Evolutionary conservation across 2,113 vertebrate genomes (phyloP).

Genomic region (Thalassoma bifasciatum): DNA sequence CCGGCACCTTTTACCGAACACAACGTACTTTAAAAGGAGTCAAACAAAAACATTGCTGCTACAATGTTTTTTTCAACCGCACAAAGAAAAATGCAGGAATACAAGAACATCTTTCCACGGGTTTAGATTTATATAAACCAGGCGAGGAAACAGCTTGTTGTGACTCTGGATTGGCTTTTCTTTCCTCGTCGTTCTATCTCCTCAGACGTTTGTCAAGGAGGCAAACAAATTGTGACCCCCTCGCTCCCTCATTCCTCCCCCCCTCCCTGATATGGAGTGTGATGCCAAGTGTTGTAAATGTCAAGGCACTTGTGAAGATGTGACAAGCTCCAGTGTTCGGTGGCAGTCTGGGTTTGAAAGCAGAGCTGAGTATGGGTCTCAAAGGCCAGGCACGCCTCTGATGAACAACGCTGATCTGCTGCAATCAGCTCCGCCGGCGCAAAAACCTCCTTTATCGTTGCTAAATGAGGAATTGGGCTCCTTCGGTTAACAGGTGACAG

Average conservation of each 20-base stretch:
- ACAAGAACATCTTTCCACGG: not conserved
- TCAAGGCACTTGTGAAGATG: slow-evolving; percentile 63
- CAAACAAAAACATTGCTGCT: not conserved
- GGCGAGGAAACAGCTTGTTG: too few species aligned
- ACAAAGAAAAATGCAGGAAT: too few species aligned
- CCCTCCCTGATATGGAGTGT: slow-evolving; percentile 8
- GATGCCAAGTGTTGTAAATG: slow-evolving; percentile 59
- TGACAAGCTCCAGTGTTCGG: slow-evolving; percentile 29
- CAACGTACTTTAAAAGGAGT: not conserved
- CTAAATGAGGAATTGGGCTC: too few species aligned
- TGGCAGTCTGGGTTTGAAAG: slow-evolving; percentile 32
- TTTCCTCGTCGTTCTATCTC: not conserved
- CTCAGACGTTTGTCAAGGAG: slow-evolving; percentile 24
- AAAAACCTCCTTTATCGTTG: too few species aligned
- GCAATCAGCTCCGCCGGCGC: slow-evolving; percentile 31
- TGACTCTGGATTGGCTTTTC: slow-evolving; percentile 9
- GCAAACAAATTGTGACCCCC: too few species aligned
- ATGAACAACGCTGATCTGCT: slow-evolving; percentile 28
- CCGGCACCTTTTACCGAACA: not conserved
- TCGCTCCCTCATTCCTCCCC: too few species aligned
- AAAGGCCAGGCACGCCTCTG: slow-evolving; percentile 65
- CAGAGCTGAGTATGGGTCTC: slow-evolving; percentile 43
- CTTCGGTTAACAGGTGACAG: too few species aligned
- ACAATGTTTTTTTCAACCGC: not conserved
- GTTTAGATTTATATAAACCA: too few species aligned